Conservation (phyloP, 2,888 invertebrate species). For the Agrilus biguttatus region DNA sequence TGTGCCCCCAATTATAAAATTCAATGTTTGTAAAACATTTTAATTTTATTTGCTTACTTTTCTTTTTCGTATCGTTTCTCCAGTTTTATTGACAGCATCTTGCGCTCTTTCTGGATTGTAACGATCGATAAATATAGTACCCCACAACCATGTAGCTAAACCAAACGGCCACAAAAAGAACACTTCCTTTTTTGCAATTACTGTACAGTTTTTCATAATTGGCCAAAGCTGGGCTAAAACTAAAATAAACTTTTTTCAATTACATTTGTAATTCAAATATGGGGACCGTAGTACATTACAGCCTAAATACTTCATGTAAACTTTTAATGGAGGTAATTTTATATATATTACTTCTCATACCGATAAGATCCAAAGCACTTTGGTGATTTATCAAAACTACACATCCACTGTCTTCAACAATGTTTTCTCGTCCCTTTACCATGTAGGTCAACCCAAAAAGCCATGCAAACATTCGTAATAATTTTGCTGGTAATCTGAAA, state of each 20-base stretch:
- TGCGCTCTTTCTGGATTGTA: constrained; percentile 56
- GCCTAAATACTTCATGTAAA: too few species aligned
- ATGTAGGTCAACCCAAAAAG: constrained; percentile 55
- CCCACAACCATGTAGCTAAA: constrained; percentile 73
- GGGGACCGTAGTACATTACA: too few species aligned
- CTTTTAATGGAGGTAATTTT: too few species aligned
- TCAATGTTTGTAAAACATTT: too few species aligned
- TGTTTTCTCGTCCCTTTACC: constrained; percentile 62
- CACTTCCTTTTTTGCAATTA: constrained; percentile 72
- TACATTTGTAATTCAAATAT: too few species aligned
- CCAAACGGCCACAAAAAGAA: constrained; percentile 76
- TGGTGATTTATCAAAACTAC: constrained; percentile 83
- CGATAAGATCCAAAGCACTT: constrained; percentile 69
- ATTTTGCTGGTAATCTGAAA: constrained; percentile 54
- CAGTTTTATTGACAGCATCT: constrained; percentile 57
- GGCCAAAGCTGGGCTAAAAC: constrained; percentile 73
- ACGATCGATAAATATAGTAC: constrained; percentile 77
- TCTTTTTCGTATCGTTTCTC: constrained; percentile 46
- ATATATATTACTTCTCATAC: constrained; percentile 32
- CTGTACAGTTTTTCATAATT: constrained; percentile 61
- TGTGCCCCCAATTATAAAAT: too few species aligned
- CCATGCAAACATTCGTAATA: constrained; percentile 38
- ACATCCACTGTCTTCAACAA: constrained; percentile 57
- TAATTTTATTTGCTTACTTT: constrained; percentile 33
- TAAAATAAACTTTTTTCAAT: constrained; percentile 16